phyloP scores from a whole-genome alignment of 2,113 vertebrate species.

The Rutilus rutilus region DNA sequence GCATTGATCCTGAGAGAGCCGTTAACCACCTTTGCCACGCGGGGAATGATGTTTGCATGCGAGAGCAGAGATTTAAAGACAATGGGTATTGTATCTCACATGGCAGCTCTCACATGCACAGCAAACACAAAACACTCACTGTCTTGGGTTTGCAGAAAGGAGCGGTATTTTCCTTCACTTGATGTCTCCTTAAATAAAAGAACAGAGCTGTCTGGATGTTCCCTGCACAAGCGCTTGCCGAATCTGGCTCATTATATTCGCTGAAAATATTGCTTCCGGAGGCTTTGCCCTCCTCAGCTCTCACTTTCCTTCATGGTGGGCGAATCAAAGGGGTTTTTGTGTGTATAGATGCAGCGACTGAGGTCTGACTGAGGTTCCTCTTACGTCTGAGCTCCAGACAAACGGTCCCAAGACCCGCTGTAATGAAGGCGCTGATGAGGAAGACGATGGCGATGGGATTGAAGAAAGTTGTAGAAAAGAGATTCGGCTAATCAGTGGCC shows the following conservation, averaged over 20 bases:
- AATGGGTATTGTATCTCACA: background rate
- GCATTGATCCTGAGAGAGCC: background rate
- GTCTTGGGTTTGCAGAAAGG: background rate
- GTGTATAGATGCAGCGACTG: background rate
- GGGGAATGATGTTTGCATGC: background rate
- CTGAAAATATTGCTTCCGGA: conserved; percentile 13
- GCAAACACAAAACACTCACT: background rate
- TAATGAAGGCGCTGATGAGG: background rate
- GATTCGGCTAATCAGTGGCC: conserved; percentile 13
- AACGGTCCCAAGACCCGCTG: background rate
- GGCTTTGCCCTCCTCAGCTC: conserved; percentile 16
- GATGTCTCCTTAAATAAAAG: conserved; percentile 43
- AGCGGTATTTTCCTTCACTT: conserved; percentile 24
- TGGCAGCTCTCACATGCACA: conserved; percentile 1
- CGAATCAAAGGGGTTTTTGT: conserved; percentile 24
- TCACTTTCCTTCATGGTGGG: conserved; percentile 17
- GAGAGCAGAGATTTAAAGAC: background rate
- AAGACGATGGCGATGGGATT: background rate
- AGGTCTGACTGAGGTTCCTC: background rate
- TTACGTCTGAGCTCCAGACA: background rate
- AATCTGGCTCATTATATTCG: conserved; percentile 39
- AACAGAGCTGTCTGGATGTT: conserved; percentile 22
- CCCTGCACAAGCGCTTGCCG: background rate
- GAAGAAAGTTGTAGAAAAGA: background rate
- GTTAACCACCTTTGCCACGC: background rate